Conservation (phyloP, 2,888 invertebrate species). For the Yponomeuta evonymella region DNA sequence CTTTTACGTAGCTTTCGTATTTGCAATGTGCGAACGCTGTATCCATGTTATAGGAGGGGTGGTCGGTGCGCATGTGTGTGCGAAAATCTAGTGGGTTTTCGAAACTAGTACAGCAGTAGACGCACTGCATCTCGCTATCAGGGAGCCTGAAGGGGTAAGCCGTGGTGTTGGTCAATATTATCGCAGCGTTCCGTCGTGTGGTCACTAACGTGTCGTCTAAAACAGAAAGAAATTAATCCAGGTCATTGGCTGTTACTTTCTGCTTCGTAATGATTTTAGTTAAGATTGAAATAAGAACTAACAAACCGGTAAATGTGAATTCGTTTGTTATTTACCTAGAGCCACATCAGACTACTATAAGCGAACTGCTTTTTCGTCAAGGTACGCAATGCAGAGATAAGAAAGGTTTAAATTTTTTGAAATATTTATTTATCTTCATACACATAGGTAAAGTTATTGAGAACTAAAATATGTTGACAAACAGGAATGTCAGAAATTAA, state of each 20-base stretch:
- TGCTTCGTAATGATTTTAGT: neutral
- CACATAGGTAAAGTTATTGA: neutral
- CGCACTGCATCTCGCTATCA: constrained; percentile 31
- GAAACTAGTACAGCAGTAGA: constrained; percentile 35
- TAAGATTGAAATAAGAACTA: neutral
- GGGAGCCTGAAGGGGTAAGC: constrained; percentile 43
- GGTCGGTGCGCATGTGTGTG: constrained; percentile 34
- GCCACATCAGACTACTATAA: no score
- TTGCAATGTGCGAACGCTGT: constrained; percentile 25
- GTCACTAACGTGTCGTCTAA: constrained; percentile 31
- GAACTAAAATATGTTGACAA: neutral
- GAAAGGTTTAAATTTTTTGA: neutral
- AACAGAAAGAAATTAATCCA: constrained; percentile 39
- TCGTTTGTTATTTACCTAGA: no score
- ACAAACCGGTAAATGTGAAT: no score
- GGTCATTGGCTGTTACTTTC: constrained; percentile 25
- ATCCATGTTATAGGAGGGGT: constrained; percentile 25
- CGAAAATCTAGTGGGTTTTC: constrained; percentile 33
- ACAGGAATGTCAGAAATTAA: neutral
- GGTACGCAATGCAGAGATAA: no score
- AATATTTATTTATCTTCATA: neutral
- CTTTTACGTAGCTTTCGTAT: constrained; percentile 27
- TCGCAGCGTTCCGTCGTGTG: constrained; percentile 34
- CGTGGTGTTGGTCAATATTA: constrained; percentile 36
- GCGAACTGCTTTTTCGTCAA: no score